Base-by-base conservation (phyloP, 2,113 vertebrate species). In the Amazona guildingii region DNA sequence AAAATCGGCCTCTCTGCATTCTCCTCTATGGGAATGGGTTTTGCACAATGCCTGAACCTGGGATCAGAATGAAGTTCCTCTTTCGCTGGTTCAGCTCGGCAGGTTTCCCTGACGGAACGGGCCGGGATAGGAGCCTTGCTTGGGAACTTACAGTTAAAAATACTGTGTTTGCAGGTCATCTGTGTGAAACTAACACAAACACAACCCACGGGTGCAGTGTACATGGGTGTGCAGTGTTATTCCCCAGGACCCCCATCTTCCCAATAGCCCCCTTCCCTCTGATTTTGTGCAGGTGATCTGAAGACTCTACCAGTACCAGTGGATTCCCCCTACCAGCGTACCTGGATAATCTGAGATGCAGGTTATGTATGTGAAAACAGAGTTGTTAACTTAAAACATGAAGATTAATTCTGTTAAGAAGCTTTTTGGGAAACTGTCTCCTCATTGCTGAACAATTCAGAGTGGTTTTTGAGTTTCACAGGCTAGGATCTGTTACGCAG, bases 191-290 rank as follows among this genome's bases (percentile, higher is more conserved):
- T 23, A 21, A 2, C 75, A 35, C 51, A n/a, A 85, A 67, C 46
- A 10, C 51, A 37, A 3, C 4, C 4, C 1, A 1, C 15, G 13
- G 41, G 39, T 39, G 18, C 19, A 14, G 15, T 2, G 24, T 1
- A 4, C 18, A 2, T 0, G 12, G 7, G 43, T 44, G 14, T n/a
- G 33, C 37, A 82, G 55, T 66, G 4, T 8, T 37, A 16, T 6
- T 82, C 15, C 33, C 70, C 78, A 83, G 77, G 29, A 55, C 8
- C 18, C 44, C 16, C 54, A 1, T 13, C 62, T 31, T 73, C 57
- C 78, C 75, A 54, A 10, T 20, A 70, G 57, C 54, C 37, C 68
- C 14, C n/a, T 59, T 70, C 74, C 66, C 82, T 76, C 52, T 73
- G 74, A 51, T 43, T 39, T 55, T 55, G 70, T 24, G 46, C 55